phyloP scores from a whole-genome alignment of 2,113 vertebrate species.

The Crypturellus undulatus region DNA sequence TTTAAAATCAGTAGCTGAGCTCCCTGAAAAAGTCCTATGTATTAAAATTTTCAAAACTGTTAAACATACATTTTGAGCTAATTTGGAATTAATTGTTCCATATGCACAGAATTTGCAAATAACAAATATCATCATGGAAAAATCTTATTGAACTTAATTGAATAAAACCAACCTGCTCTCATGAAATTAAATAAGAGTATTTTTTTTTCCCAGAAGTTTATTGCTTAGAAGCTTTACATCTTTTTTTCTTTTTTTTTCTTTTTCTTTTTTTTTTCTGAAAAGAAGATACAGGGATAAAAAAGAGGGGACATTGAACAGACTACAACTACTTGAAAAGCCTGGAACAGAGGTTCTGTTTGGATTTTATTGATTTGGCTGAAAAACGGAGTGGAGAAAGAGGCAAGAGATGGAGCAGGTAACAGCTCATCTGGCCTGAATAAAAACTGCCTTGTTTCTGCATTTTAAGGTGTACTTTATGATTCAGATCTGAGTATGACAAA shows the following conservation, averaged over 20 bases:
- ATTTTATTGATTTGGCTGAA: not conserved
- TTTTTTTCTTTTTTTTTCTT: not conserved
- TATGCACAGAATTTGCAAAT: not conserved
- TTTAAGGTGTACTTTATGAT: not conserved
- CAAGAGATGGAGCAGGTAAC: not conserved
- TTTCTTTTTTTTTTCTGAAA: not conserved
- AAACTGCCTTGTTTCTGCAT: not conserved
- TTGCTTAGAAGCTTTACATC: not conserved
- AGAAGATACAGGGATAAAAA: not conserved
- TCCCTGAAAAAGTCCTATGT: not conserved
- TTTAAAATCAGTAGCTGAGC: not conserved
- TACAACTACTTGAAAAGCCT: not conserved
- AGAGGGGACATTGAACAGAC: fast-evolving
- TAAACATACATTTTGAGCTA: slow-evolving; percentile 20
- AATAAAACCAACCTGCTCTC: not conserved
- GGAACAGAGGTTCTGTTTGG: not conserved
- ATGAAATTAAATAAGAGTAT: not conserved
- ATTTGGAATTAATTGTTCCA: not conserved
- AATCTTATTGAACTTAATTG: not conserved
- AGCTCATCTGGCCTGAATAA: not conserved
- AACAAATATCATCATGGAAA: not conserved
- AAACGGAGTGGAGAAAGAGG: not conserved
- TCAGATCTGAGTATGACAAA: not conserved
- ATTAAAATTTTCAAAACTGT: not conserved
- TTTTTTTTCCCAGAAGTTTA: not conserved